These are phyloP conservation scores for Rhynchonema sp. DNA, from an alignment of 2,888 invertebrate species.

Conservation along the genomic window DNA sequence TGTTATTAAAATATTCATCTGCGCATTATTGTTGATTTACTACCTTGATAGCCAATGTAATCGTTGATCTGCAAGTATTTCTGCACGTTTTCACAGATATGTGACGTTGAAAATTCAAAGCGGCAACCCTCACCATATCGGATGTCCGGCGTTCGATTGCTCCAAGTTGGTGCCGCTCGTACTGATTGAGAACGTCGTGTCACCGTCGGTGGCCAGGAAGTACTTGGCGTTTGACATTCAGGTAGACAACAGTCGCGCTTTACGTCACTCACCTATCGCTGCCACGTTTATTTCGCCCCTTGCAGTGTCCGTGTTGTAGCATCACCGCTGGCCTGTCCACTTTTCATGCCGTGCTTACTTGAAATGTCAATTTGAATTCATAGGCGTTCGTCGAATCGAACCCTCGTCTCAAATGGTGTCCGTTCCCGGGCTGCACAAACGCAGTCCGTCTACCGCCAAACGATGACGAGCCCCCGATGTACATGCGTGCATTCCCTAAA, in stretches of 20 bases:
- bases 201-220: conserved; percentile 44
- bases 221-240: conserved; percentile 50
- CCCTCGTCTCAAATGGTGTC: conserved; percentile 50
- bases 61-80: too few species aligned
- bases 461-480: conserved; percentile 6
- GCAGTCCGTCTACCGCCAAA: conserved; percentile 41
- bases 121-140: conserved; percentile 45
- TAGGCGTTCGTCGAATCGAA: conserved; percentile 51
- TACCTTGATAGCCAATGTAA: too few species aligned
- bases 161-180: conserved; percentile 45
- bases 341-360: not conserved
- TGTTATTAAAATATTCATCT: too few species aligned
- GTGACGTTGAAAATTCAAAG: conserved; percentile 45
- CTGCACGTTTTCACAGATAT: conserved; percentile 31
- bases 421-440: conserved; percentile 45
- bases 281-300: not conserved
- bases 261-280: not conserved
- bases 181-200: conserved; percentile 46
- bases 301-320: not conserved
- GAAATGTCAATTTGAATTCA: not conserved
- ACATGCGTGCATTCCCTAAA: conserved; percentile 8
- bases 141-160: conserved; percentile 47
- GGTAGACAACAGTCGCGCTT: conserved; percentile 27
- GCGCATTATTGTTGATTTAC: too few species aligned
- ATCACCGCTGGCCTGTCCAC: not conserved